Percentiles rank a stretch among this genome's conserved stretches.
These are phyloP conservation scores for Oceanodroma leucorhoa DNA, from an alignment of 2,797 vertebrate species.

Conservation along the genomic window DNA sequence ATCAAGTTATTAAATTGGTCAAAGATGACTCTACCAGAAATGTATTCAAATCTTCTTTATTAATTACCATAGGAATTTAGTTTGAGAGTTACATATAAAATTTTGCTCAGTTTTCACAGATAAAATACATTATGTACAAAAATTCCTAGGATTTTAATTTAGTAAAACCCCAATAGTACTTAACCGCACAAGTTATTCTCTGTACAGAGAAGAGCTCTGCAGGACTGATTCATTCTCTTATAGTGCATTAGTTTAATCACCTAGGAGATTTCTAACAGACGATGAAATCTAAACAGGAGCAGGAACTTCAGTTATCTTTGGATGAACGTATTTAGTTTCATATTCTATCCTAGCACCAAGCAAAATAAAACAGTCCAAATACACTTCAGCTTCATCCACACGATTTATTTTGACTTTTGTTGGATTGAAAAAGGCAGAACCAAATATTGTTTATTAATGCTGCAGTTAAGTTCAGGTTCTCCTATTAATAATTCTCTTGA, in stretches of 20 bases:
- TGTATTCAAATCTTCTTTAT: conserved; percentile 57
- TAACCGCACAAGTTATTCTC: conserved; percentile 47
- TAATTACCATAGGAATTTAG: conserved; percentile 69
- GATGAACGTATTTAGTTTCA: conserved; percentile 55
- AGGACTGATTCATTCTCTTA: conserved; percentile 60
- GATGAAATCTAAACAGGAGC: conserved; percentile 62
- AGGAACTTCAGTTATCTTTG: conserved; percentile 63
- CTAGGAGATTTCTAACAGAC: conserved; percentile 62
- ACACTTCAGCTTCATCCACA: conserved; percentile 38
- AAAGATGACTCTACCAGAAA: conserved; percentile 62
- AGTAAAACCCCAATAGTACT: conserved; percentile 60
- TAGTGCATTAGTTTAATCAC: conserved; percentile 69
- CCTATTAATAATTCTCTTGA: neutral
- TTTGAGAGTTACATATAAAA: conserved; percentile 34
- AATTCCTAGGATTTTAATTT: conserved; percentile 44
- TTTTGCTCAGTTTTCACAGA: conserved; percentile 26
- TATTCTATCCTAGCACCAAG: conserved; percentile 48
- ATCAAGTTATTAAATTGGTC: conserved; percentile 65
- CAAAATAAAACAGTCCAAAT: conserved; percentile 65
- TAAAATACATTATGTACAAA: conserved; percentile 50
- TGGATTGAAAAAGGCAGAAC: conserved; percentile 60
- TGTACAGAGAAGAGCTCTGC: conserved; percentile 33
- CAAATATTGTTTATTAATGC: conserved; percentile 34
- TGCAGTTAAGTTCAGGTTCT: neutral
- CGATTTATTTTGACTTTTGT: conserved; percentile 65